Evolutionary conservation across 2,113 vertebrate genomes (phyloP), one percentile per base, ranked within the genome.

Genomic region (Dromas ardeola): DNA sequence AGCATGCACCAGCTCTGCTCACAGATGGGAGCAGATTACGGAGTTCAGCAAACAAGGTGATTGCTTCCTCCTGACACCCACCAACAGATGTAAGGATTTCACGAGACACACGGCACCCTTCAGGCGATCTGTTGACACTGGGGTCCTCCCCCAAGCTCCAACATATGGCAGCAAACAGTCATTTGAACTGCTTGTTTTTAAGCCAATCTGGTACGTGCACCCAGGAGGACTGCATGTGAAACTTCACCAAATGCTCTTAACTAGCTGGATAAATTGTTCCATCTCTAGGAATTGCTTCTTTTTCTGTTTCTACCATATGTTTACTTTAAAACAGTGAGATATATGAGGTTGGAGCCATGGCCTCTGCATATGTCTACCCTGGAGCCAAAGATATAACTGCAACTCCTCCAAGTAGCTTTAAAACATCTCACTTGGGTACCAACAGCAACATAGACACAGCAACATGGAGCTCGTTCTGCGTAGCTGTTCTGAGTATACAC

Each of bases 391-490:
- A 80, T 15, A 81, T 2, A 74, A n/a, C 43, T 53, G 30, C 30
- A 78, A 16, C 32, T 66, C 43, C 19, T 73, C 16, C 45, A 66
- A 61, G 56, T 5, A 70, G 15, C 18, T 61, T 69, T 65, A 66
- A 70, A 92, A 55, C 8, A 55, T 38, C 27, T 19, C 43, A 3
- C 10, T 58, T 53, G 14, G 8, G 18, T 38, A 50, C 50, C 1
- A 4, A 34, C 2, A 42, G 56, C 38, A 87, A 71, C 7, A 42
- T 5, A 34, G 5, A 26, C 8, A 25, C 38, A 59, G 38, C 1
- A 1, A 63, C 16, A 47, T 0, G 32, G 45, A 86, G 45, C 25
- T 83, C 2, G 0, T 14, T 74, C 23, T 32, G 45, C 16, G 7
- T 23, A 13, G 3, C 6, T 74, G 77, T 13, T 82, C 43, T 32